phyloP scores from a whole-genome alignment of 2,888 invertebrate genomes.

The Pristionchus entomophagus region DNA sequence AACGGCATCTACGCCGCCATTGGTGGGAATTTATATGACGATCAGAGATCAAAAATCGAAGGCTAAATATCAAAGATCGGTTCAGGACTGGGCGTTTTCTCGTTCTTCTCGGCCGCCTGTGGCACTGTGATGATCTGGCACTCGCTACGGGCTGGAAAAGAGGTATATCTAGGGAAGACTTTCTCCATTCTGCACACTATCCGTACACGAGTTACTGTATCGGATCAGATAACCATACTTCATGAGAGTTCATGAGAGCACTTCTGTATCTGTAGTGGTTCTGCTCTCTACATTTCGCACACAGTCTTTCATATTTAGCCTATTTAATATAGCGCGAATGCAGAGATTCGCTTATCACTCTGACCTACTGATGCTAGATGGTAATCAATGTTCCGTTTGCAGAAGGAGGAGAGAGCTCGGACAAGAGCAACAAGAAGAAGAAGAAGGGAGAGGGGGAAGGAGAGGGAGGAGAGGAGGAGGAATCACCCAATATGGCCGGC shows the following conservation, averaged over 20 bases:
- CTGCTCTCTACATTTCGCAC: too few relatives aligned
- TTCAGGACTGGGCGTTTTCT: constrained; percentile 1
- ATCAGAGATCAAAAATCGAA: too few relatives aligned
- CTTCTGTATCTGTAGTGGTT: too few relatives aligned
- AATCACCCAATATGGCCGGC: background rate
- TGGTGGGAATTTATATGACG: constrained; percentile 1
- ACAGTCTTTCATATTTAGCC: too few relatives aligned
- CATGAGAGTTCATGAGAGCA: too few relatives aligned
- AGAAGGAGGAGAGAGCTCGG: background rate
- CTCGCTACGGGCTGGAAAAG: constrained; percentile 20
- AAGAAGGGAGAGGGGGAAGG: background rate
- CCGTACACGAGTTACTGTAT: too few relatives aligned
- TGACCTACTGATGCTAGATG: background rate
- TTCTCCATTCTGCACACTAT: too few relatives aligned
- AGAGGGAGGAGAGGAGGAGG: background rate
- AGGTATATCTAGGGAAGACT: too few relatives aligned
- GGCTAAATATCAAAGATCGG: too few relatives aligned
- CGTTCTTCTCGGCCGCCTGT: background rate
- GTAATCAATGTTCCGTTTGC: background rate
- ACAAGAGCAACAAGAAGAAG: background rate
- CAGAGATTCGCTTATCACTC: background rate
- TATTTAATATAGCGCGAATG: too few relatives aligned
- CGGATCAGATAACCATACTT: too few relatives aligned
- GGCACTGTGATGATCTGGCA: constrained; percentile 12
- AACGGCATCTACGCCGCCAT: background rate